phyloP scores from a whole-genome alignment of 1,140 invertebrate species.

The Atta texana region DNA sequence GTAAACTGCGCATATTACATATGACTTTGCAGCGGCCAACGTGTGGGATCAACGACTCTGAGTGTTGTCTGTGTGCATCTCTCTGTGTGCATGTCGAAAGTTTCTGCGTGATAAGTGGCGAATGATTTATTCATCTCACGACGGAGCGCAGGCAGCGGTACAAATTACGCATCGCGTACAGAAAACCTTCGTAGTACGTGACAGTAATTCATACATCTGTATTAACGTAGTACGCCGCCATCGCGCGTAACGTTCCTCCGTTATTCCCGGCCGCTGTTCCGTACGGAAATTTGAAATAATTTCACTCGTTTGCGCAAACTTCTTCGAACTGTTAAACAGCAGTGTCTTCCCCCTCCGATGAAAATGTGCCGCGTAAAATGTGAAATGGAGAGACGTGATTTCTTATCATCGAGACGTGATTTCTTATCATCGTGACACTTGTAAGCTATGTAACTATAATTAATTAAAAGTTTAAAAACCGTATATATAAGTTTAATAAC shows the following conservation, averaged over 20 bases:
- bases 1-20: slow-evolving; percentile 61
- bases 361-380: slow-evolving; percentile 7
- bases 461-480: slow-evolving; percentile 23
- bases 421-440: background rate
- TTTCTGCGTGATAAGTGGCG: slow-evolving; percentile 74
- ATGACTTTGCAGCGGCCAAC: slow-evolving; percentile 37
- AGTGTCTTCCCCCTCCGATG: background rate
- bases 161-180: slow-evolving; percentile 77
- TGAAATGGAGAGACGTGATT: slow-evolving; percentile 31
- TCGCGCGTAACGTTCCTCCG: slow-evolving; percentile 2
- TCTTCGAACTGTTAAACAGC: slow-evolving; percentile 46
- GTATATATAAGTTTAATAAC: slow-evolving; percentile 10
- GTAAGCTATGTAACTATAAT: slow-evolving; percentile 6
- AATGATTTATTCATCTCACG: slow-evolving; percentile 78
- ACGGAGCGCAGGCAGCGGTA: slow-evolving; percentile 70
- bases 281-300: slow-evolving; percentile 54
- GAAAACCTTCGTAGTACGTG: slow-evolving; percentile 75
- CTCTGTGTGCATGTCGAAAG: slow-evolving; percentile 60
- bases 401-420: slow-evolving; percentile 25
- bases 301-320: slow-evolving; percentile 62
- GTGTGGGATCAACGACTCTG: slow-evolving; percentile 34
- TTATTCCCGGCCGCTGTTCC: background rate
- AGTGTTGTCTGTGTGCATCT: background rate
- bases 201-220: slow-evolving; percentile 76
- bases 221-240: slow-evolving; percentile 64